phyloP scores from a whole-genome alignment of 2,797 vertebrate species.

The Gila robusta region DNA sequence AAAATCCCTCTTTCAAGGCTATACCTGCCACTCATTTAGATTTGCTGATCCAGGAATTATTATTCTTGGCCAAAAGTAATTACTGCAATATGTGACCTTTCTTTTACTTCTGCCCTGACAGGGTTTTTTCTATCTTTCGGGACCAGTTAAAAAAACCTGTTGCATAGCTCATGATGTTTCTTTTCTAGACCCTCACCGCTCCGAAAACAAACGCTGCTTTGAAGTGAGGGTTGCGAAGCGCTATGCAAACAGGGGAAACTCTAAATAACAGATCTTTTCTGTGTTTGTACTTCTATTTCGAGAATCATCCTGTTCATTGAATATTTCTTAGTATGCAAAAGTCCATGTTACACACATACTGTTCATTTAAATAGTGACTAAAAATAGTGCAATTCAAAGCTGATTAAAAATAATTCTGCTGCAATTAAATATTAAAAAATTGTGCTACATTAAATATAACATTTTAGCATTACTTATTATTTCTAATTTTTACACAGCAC shows the following conservation, averaged over 20 bases:
- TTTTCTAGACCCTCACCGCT: conserved; percentile 38
- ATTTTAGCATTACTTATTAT: not conserved
- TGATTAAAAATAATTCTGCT: not conserved
- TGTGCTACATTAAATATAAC: not conserved
- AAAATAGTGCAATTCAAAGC: not conserved
- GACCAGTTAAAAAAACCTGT: conserved; percentile 53
- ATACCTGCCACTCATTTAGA: conserved; percentile 48
- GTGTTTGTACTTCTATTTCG: conserved; percentile 15
- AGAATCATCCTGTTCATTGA: not conserved
- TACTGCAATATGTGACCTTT: conserved; percentile 55
- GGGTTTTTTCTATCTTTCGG: conserved; percentile 33
- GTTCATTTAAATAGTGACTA: not conserved
- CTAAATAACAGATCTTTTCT: conserved; percentile 16
- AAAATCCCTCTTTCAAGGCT: conserved; percentile 42
- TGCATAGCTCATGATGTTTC: conserved; percentile 42
- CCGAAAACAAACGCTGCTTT: conserved; percentile 43
- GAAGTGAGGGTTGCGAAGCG: not conserved
- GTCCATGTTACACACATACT: not conserved
- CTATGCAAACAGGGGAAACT: conserved; percentile 5
- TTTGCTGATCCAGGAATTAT: conserved; percentile 43
- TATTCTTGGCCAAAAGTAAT: conserved; percentile 49
- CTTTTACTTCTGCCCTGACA: conserved; percentile 36
- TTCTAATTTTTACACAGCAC: not conserved
- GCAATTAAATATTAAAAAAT: not conserved
- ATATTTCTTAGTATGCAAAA: conserved; percentile 11